Evolutionary conservation across 2,797 vertebrate genomes (phyloP), one percentile per base, ranked within the genome.

Genomic region (Alouatta caraya): DNA sequence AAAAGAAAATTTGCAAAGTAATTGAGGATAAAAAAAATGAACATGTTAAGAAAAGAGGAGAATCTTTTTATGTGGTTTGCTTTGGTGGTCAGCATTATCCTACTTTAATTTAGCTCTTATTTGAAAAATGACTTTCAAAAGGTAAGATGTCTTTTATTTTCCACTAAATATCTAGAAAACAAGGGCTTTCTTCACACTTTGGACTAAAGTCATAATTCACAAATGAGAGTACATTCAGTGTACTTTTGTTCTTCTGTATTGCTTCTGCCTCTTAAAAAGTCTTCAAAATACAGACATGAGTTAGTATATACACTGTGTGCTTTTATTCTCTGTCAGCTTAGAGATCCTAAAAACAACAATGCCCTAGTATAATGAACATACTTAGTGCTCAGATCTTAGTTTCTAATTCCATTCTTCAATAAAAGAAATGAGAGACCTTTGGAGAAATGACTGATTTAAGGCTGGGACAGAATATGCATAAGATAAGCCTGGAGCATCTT

Each of bases 121-220:
- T 94, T 92, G 72, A 84, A 95, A 94, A 96, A 75, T 72, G 6
- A 85, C 37, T 48, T 83, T 78, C 9, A 39, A 73, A 96, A 80
- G 61, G 22, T 39, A 70, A 67, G 19, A 37, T 79, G 9, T 46
- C 33, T 86, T 94, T 90, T 22, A 67, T 39, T 39, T 76, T 81
- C 10, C 48, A 48, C 33, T 93, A 82, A 92, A 75, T 10, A 57
- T 79, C 28, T 89, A n/a, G 33, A 88, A 80, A 85, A 3, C n/a
- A 75, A 84, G 26, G 4, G 2, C 11, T 80, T 84, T 73, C 72
- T 84, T 88, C 44, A 57, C 11, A 73, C 33, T 92, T 81, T 37
- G 24, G 42, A 61, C 50, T 82, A 46, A 61, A 73, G 2, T 37
- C 28, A 26, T 78, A 52, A 12, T 19, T 75, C 11, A 88, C 10